Evolutionary conservation across 2,113 vertebrate genomes (phyloP).

Genomic region (Oxygymnocypris stewartii): DNA sequence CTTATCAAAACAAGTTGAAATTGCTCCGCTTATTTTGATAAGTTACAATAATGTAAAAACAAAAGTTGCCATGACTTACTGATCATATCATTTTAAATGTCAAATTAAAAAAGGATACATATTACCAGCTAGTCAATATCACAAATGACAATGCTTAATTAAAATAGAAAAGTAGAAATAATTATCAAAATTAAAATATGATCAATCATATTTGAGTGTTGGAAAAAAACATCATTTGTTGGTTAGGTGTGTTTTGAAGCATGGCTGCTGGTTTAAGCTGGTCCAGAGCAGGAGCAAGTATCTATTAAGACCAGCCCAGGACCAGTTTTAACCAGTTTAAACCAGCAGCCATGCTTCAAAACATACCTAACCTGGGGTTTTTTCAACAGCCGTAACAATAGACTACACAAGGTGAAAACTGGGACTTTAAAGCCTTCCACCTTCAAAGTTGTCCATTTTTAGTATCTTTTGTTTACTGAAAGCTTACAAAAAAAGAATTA

Average conservation of each 20-base stretch:
- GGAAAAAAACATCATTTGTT: too few relatives aligned
- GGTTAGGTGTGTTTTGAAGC: too few relatives aligned
- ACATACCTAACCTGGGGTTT: too few relatives aligned
- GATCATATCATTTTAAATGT: not conserved
- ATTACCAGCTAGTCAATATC: not conserved
- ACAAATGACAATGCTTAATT: not conserved
- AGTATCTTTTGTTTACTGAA: constrained; percentile 9
- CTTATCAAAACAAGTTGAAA: too few relatives aligned
- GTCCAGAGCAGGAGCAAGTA: too few relatives aligned
- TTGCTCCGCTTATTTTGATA: too few relatives aligned
- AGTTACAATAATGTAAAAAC: too few relatives aligned
- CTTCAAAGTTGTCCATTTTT: not conserved
- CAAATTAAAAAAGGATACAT: not conserved
- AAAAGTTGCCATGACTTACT: too few relatives aligned
- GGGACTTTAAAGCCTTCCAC: not conserved
- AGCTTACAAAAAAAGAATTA: not conserved
- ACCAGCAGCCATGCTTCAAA: too few relatives aligned
- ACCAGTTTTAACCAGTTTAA: too few relatives aligned
- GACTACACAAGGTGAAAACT: not conserved
- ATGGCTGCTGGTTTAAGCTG: too few relatives aligned
- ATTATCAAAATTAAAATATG: not conserved
- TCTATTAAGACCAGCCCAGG: too few relatives aligned
- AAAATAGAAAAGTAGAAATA: not conserved
- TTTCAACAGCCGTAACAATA: not conserved
- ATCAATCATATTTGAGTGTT: not conserved